Base-by-base conservation (phyloP, 2,797 vertebrate species). In the Gouania willdenowi region DNA sequence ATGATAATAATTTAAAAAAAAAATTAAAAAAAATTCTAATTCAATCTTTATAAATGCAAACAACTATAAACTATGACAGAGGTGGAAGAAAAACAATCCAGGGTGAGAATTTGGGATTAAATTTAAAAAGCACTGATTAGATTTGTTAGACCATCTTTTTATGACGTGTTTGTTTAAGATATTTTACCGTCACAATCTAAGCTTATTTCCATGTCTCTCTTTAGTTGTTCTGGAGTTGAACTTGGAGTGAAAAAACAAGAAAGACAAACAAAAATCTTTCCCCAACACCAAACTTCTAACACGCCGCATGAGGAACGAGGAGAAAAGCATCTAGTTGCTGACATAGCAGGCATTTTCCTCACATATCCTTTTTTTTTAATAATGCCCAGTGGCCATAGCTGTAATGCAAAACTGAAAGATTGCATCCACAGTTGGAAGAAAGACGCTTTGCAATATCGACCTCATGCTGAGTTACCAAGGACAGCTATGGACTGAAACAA, bases 331-430 rank as follows among this genome's bases (percentile, higher is more conserved):
- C 37, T 26, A 56, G 17, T 35, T 75, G 56, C 71, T 81, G 61
- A 75, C 47, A 31, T 33, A 32, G 62, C 59, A 77, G 51, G 51
- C 12, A 33, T 34, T 46, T 8, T 19, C 29, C 30, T 22, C 34
- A 52, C 41, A 55, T 46, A 36, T 40, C 26, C 21, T 56, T 54
- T 50, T 56, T 54, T 50, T 48, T 44, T 26, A 38, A 46, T 48
- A 49, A 59, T 70, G 52, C 54, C 62, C 39, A 16, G 23, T 43
- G 52, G 68, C 49, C 14, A 58, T 41, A 16, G 34, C 53, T 62
- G 31, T 31, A 37, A 57, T 54, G 34, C 51, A 48, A 34, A 64
- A 21, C 30, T 20, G 45, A 66, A 17, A 23, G 20, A 54, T 32
- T 2, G 12, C 36, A 33, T 39, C 42, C 15, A 19, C 20, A 30